Conservation (phyloP, 2,797 vertebrate genomes). For the Anniella stebbinsi region DNA sequence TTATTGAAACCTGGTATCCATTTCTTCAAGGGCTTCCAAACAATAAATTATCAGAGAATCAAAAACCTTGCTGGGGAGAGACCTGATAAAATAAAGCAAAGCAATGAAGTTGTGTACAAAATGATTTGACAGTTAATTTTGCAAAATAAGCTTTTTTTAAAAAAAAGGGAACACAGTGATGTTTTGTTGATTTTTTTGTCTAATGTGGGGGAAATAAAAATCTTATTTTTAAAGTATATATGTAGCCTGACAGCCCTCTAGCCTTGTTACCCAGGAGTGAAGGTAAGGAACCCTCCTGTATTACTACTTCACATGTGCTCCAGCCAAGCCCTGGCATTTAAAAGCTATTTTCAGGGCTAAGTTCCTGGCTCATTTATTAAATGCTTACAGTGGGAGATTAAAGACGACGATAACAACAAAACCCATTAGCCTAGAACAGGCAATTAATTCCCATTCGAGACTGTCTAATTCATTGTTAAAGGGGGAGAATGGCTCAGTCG, state of each 20-base stretch:
- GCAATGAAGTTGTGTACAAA: not conserved
- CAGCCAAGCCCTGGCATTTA: conserved; percentile 9
- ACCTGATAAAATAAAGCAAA: not conserved
- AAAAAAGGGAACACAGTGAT: too few relatives aligned
- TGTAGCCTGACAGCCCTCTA: not conserved
- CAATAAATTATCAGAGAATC: not conserved
- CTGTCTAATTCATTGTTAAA: not conserved
- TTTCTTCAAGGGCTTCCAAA: not conserved
- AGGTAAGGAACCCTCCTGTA: not conserved
- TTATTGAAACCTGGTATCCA: not conserved
- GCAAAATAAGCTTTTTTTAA: not conserved
- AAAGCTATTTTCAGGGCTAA: not conserved
- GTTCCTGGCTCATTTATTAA: not conserved
- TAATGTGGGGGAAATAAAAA: too few relatives aligned
- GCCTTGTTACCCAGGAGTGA: not conserved
- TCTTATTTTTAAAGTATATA: too few relatives aligned
- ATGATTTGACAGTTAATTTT: not conserved
- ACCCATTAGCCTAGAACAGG: not conserved
- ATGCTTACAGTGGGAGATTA: not conserved
- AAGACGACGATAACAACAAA: not conserved
- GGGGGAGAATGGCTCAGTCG: not conserved
- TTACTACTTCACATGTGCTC: not conserved
- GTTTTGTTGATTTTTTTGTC: too few relatives aligned
- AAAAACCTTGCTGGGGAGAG: not conserved
- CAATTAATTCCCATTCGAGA: not conserved